phyloP scores from a whole-genome alignment of 2,797 vertebrate genomes.

The Takifugu ocellatus region DNA sequence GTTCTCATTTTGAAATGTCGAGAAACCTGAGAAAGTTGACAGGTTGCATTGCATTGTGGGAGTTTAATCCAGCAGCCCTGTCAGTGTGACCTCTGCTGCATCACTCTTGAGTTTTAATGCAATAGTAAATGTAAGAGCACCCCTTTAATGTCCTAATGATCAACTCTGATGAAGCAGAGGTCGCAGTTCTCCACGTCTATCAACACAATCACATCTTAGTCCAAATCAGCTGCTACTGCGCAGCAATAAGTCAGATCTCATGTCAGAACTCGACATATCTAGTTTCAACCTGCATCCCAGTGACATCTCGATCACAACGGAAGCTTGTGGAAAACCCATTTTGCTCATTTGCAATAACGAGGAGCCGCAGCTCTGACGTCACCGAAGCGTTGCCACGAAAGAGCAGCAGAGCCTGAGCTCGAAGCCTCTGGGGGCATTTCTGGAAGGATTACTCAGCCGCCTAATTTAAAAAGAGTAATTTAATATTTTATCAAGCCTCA shows the following conservation, averaged over 20 bases:
- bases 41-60: slow-evolving; percentile 6
- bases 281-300: neutral
- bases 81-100: neutral
- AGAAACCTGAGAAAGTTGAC: slow-evolving; percentile 1
- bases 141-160: slow-evolving; percentile 9
- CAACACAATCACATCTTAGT: too few relatives aligned
- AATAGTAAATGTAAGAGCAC: neutral
- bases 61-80: neutral
- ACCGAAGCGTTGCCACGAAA: neutral
- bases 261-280: neutral
- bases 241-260: neutral
- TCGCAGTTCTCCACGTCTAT: too few relatives aligned
- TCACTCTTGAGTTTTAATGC: neutral
- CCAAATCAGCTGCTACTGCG: too few relatives aligned
- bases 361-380: slow-evolving; percentile 13
- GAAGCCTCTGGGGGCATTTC: slow-evolving; percentile 24
- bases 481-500: slow-evolving; percentile 6
- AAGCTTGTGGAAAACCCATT: neutral
- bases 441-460: slow-evolving; percentile 24
- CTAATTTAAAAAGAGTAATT: slow-evolving; percentile 13
- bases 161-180: neutral
- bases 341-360: neutral
- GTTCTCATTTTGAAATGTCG: too few relatives aligned
- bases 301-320: too few relatives aligned
- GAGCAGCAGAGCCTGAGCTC: neutral